phyloP scores from a whole-genome alignment of 1,140 invertebrate species.

The Elymnias hypermnestra region DNA sequence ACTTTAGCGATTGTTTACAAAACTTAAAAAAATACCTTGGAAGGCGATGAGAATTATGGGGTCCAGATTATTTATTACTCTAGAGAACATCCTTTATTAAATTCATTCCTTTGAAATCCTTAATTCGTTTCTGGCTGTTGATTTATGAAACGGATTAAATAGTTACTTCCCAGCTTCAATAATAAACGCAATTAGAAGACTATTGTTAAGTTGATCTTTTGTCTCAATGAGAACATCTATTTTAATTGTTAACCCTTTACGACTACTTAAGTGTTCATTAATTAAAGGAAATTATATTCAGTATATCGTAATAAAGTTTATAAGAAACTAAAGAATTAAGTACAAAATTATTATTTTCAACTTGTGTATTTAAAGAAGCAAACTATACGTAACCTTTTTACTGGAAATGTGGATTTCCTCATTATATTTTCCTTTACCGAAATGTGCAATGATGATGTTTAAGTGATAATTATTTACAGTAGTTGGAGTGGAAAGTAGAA shows the following conservation, averaged over 20 bases:
- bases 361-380: too few species aligned
- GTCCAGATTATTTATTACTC: constrained; percentile 1
- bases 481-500: too few species aligned
- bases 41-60: too few species aligned
- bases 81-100: not conserved
- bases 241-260: constrained; percentile 4
- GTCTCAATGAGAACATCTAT: constrained; percentile 1
- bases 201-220: constrained; percentile 6
- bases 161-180: constrained; percentile 4
- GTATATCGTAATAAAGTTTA: not conserved
- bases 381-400: too few species aligned
- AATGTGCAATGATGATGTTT: too few species aligned
- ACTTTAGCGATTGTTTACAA: too few species aligned
- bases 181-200: constrained; percentile 5
- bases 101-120: not conserved
- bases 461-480: too few species aligned
- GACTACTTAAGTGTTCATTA: constrained; percentile 1
- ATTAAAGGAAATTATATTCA: not conserved
- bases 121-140: constrained; percentile 1
- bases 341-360: too few species aligned
- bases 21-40: too few species aligned
- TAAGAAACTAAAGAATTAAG: too few species aligned
- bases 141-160: constrained; percentile 5
- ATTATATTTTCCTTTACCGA: too few species aligned
- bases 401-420: too few species aligned